phyloP scores from a whole-genome alignment of 2,113 vertebrate genomes.

The Caloenas nicobarica region DNA sequence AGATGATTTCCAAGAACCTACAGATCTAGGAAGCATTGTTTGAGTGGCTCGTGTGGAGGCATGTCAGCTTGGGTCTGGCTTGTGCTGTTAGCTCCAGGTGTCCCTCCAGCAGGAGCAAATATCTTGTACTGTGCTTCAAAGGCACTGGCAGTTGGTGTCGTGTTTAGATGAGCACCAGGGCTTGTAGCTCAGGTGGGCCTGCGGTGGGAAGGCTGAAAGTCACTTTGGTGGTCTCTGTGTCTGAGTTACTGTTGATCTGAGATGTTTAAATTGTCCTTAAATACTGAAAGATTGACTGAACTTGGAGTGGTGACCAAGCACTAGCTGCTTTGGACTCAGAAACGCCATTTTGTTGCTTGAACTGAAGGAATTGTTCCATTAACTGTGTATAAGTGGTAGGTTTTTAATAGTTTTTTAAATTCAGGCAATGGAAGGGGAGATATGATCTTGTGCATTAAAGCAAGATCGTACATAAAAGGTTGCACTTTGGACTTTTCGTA shows the following conservation, averaged over 20 bases:
- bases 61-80: background rate
- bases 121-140: background rate
- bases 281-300: background rate
- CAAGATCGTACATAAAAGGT: background rate
- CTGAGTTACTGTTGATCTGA: background rate
- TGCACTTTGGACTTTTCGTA: background rate
- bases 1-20: background rate
- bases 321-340: background rate
- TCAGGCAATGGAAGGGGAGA: background rate
- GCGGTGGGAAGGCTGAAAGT: background rate
- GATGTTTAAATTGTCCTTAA: background rate
- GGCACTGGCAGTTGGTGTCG: background rate
- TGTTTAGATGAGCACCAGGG: background rate
- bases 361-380: background rate
- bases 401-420: background rate
- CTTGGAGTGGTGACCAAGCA: background rate
- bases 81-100: background rate
- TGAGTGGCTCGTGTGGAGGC: background rate
- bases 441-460: background rate
- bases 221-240: background rate
- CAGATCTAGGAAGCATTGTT: background rate
- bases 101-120: background rate
- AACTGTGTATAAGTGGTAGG: background rate
- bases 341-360: background rate
- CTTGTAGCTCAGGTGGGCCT: background rate